phyloP scores from a whole-genome alignment of 2,797 vertebrate genomes.

The Falco peregrinus region DNA sequence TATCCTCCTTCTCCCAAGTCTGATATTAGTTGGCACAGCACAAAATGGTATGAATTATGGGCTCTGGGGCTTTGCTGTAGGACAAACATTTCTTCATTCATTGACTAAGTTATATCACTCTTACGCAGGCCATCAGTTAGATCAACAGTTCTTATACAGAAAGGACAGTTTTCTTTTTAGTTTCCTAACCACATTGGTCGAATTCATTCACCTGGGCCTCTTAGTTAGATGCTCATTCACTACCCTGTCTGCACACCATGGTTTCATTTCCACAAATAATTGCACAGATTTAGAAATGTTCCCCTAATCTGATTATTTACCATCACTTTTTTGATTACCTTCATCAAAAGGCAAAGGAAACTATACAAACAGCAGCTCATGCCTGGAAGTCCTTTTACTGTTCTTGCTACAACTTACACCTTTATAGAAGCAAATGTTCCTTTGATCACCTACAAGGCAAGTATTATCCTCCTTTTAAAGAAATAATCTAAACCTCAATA shows the following conservation, averaged over 20 bases:
- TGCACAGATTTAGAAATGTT: background rate
- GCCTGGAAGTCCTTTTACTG: background rate
- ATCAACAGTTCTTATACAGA: background rate
- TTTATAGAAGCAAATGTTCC: background rate
- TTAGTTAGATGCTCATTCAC: background rate
- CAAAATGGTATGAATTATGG: background rate
- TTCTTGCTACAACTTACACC: background rate
- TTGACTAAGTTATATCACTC: background rate
- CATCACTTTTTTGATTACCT: background rate
- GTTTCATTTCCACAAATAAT: background rate
- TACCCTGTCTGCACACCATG: background rate
- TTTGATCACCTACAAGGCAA: background rate
- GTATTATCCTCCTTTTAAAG: background rate
- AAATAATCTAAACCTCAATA: background rate
- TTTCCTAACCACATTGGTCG: rapidly evolving
- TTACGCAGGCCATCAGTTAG: background rate
- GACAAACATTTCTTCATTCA: background rate
- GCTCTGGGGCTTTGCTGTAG: background rate
- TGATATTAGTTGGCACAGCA: background rate
- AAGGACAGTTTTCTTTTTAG: background rate
- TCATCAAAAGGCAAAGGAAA: background rate
- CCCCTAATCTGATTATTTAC: background rate
- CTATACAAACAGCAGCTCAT: rapidly evolving
- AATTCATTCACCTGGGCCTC: background rate
- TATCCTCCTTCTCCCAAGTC: background rate